Percentiles rank a stretch among this genome's conserved stretches.
Evolutionary conservation across 2,797 vertebrate genomes (phyloP).

Genomic region (Chrosomus eos): DNA sequence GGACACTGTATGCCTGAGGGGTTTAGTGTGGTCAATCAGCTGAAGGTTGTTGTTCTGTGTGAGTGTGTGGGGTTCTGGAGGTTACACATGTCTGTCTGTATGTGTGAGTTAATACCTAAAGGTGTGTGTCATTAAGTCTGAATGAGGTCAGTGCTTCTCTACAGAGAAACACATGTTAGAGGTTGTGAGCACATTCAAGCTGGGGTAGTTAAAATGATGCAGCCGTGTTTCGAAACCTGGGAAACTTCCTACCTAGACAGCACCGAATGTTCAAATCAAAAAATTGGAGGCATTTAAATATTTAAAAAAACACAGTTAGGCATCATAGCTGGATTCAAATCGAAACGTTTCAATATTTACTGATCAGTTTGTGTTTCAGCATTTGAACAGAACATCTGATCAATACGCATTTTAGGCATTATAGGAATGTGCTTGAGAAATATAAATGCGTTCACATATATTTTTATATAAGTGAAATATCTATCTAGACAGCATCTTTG

Average conservation of each 20-base stretch:
- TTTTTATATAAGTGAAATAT: neutral
- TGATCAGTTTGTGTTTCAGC: neutral
- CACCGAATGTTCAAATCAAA: neutral
- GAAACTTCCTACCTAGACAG: neutral
- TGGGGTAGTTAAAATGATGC: neutral
- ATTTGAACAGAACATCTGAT: neutral
- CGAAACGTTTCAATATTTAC: neutral
- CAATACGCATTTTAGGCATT: neutral
- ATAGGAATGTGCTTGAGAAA: neutral
- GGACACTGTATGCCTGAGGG: constrained; percentile 26
- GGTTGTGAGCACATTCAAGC: neutral
- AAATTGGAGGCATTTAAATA: neutral
- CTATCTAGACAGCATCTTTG: neutral
- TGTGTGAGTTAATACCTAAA: constrained; percentile 19
- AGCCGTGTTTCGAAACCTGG: neutral
- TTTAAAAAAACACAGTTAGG: neutral
- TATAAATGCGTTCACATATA: neutral
- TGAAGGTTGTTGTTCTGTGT: constrained; percentile 7
- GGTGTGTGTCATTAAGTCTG: constrained; percentile 1
- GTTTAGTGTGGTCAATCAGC: constrained; percentile 9
- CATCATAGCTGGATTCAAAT: neutral
- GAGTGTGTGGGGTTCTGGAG: neutral
- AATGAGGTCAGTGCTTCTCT: neutral
- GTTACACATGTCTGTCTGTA: neutral
- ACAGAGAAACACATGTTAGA: neutral